Evolutionary conservation across 64 coral and sea anemone genomes (phyloP).

Genomic region (Pachyseris speciosa): DNA sequence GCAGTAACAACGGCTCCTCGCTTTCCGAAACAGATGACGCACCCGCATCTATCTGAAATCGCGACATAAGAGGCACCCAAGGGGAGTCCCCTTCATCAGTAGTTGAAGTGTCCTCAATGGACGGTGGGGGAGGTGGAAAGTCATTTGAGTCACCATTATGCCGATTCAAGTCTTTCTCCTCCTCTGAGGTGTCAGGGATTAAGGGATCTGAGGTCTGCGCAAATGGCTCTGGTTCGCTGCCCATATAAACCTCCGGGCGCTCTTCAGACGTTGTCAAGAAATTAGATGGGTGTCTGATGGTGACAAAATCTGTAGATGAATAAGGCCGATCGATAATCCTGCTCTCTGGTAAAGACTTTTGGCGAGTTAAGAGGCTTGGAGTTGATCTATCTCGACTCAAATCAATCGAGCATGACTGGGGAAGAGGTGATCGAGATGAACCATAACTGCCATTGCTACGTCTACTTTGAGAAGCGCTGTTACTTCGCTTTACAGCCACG

Average conservation of each 20-base stretch:
- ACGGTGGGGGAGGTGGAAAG: slow-evolving; percentile 73
- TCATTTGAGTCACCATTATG: slow-evolving; percentile 49
- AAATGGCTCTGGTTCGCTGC: slow-evolving; percentile 13
- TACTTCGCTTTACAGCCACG: slow-evolving; percentile 51
- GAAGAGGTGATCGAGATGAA: background rate
- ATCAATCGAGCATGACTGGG: background rate
- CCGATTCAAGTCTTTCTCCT: slow-evolving; percentile 12
- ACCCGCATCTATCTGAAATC: slow-evolving; percentile 64
- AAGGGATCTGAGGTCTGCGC: background rate
- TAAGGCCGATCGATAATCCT: background rate
- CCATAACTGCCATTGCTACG: background rate
- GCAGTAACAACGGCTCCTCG: slow-evolving; percentile 15
- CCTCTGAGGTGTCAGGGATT: slow-evolving; percentile 4
- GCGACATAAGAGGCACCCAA: slow-evolving; percentile 69
- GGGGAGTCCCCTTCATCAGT: slow-evolving; percentile 51
- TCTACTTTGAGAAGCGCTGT: slow-evolving; percentile 17
- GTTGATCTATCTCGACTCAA: background rate
- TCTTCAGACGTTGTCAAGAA: background rate
- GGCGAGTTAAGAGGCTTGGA: background rate
- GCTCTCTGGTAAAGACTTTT: slow-evolving; percentile 22
- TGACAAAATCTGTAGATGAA: slow-evolving; percentile 1
- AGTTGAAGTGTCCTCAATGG: slow-evolving; percentile 27
- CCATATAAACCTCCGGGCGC: background rate
- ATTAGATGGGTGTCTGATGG: slow-evolving; percentile 8
- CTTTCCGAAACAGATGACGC: slow-evolving; percentile 33